Conservation (phyloP, 2,113 vertebrate genomes). For the Chlamydotis undulata region DNA sequence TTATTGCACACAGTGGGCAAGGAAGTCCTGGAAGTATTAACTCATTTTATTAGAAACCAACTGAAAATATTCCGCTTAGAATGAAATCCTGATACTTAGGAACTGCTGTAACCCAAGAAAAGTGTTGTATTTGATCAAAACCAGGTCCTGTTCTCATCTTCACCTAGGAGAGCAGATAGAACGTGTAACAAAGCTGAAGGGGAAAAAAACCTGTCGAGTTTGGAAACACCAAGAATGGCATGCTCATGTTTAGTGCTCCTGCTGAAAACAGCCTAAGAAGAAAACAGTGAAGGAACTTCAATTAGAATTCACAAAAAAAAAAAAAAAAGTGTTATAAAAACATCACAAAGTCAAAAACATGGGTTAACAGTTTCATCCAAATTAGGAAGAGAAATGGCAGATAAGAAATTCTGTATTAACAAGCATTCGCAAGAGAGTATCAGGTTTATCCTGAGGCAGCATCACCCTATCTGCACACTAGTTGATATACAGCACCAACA, state of each 20-base stretch:
- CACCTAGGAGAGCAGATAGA: neutral
- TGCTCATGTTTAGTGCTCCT: neutral
- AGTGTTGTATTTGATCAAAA: neutral
- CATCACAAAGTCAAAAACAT: neutral
- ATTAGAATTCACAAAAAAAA: neutral
- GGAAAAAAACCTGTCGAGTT: neutral
- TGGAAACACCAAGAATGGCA: neutral
- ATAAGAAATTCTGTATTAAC: neutral
- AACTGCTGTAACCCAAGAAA: neutral
- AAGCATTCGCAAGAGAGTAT: neutral
- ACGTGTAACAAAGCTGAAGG: neutral
- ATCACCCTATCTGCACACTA: neutral
- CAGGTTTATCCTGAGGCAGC: neutral
- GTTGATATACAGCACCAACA: neutral
- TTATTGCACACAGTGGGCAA: neutral
- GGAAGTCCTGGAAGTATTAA: neutral
- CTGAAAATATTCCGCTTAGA: neutral
- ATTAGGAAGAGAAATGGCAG: neutral
- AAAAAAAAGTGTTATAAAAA: neutral
- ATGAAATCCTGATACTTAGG: neutral
- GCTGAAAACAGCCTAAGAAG: neutral
- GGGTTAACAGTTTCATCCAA: conserved; percentile 20
- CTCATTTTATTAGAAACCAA: neutral
- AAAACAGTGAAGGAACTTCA: neutral
- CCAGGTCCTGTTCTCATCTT: neutral